Conservation (phyloP, 2,888 invertebrate genomes). For the Palloptera scutellata region DNA sequence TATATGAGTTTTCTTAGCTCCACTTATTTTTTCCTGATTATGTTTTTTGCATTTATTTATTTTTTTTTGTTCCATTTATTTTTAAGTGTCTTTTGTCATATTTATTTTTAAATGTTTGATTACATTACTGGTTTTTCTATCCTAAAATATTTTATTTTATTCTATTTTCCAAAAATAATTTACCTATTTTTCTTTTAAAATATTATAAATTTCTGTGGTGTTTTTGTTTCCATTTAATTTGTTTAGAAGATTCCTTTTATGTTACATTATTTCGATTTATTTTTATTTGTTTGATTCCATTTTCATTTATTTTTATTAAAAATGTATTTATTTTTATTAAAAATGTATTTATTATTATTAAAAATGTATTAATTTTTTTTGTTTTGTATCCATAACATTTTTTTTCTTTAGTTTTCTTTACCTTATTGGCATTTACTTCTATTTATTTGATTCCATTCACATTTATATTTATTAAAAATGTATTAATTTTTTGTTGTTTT, state of each 20-base stretch:
- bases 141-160: too few relatives aligned
- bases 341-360: too few relatives aligned
- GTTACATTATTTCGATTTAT: too few relatives aligned
- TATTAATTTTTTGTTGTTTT: too few relatives aligned
- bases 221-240: background rate
- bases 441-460: background rate
- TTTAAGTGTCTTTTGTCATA: background rate
- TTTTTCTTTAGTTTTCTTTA: background rate
- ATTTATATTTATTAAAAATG: background rate
- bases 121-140: too few relatives aligned
- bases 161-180: too few relatives aligned
- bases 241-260: too few relatives aligned
- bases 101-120: background rate
- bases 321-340: background rate
- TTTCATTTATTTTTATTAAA: background rate
- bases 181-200: slow-evolving; percentile 1
- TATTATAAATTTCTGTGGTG: background rate
- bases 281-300: background rate
- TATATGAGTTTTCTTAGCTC: too few relatives aligned
- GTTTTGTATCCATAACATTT: background rate
- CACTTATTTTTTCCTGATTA: too few relatives aligned
- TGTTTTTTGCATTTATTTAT: too few relatives aligned
- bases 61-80: background rate
- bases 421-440: background rate
- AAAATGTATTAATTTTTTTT: too few relatives aligned